Base-by-base conservation (phyloP, 1,140 invertebrate genomes). In the Aleiodes sp. region DNA sequence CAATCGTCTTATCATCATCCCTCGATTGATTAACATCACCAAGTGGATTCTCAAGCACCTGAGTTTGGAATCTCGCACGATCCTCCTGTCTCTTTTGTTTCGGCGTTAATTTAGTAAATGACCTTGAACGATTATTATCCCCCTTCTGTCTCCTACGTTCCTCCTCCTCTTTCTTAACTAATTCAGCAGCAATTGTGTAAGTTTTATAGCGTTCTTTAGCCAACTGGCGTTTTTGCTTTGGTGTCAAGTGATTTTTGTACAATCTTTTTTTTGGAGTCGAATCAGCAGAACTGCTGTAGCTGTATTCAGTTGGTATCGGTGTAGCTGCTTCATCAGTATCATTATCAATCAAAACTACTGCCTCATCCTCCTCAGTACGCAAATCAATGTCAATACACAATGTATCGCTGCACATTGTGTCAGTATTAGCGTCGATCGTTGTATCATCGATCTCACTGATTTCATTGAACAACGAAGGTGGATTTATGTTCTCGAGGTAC, bases 121-220 rank as follows among this genome's bases (percentile, higher is more conserved):
- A 82, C 7, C 81, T 66, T 7, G 64, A 70, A 21, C 68, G 19
- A 52, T 75, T 76, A 41, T 71, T 74, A 2, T 35, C 19, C 16
- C 80, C 75, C n/a, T 73, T 71, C 19, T 82, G 75, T 59, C 76
- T 82, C 10, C 73, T 73, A 68, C 77, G 69, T 65, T 76, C 78
- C 65, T 80, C 78, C 24, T 80, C 77, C 62, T 84, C 81, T 16
- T 86, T 83, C 70, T 84, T 85, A 0, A 82, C 76, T 21, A 85
- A 82, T 56, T 88, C 89, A 14, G 89, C 89, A 12, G 88, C 90
- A 35, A 94, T 92, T 0, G 92, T 94, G 74, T 94, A 94, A 0
- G 93, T 94, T 77, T 90, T 91, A 75, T 92, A 94, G 61, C 93
- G 88, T 73, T 94, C 92, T 78, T 93, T 92, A 1, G 89, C 88